Conservation (phyloP, 2,888 invertebrate species). For the Oegoconia quadripuncta region DNA sequence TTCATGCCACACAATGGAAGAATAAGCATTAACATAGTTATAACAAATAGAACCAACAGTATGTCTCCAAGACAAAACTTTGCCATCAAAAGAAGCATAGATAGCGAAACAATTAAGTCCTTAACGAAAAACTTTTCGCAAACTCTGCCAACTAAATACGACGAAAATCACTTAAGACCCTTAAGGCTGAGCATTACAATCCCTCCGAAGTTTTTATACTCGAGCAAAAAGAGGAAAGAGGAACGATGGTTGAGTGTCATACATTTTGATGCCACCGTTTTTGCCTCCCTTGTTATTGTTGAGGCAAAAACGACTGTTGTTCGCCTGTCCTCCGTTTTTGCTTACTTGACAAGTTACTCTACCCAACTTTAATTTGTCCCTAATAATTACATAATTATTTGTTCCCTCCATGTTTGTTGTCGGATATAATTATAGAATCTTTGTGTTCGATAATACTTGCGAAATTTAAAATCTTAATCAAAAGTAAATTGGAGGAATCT, state of each 20-base stretch:
- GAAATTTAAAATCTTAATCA: slow-evolving; percentile 39
- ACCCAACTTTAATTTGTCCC: slow-evolving; percentile 55
- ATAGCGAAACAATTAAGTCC: slow-evolving; percentile 57
- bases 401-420: slow-evolving; percentile 12
- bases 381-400: slow-evolving; percentile 69
- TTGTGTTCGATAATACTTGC: slow-evolving; percentile 10
- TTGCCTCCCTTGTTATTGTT: slow-evolving; percentile 55
- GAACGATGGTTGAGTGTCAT: slow-evolving; percentile 55
- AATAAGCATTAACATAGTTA: slow-evolving; percentile 1
- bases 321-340: slow-evolving; percentile 66
- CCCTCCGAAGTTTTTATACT: slow-evolving; percentile 50
- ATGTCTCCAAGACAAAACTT: slow-evolving; percentile 22
- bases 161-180: slow-evolving; percentile 51
- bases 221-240: slow-evolving; percentile 44
- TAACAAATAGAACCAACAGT: slow-evolving; percentile 5
- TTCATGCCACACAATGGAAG: too few relatives aligned
- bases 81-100: slow-evolving; percentile 32
- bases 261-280: slow-evolving; percentile 67
- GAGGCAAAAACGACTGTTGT: slow-evolving; percentile 61
- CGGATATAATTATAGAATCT: slow-evolving; percentile 11
- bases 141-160: slow-evolving; percentile 54
- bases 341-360: slow-evolving; percentile 62
- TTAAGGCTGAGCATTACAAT: slow-evolving; percentile 45
- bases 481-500: slow-evolving; percentile 45
- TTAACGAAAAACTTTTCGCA: slow-evolving; percentile 44